Evolutionary conservation across 2,113 vertebrate genomes (phyloP), one percentile per base, ranked within the genome.

Genomic region (Malurus cyaneus): DNA sequence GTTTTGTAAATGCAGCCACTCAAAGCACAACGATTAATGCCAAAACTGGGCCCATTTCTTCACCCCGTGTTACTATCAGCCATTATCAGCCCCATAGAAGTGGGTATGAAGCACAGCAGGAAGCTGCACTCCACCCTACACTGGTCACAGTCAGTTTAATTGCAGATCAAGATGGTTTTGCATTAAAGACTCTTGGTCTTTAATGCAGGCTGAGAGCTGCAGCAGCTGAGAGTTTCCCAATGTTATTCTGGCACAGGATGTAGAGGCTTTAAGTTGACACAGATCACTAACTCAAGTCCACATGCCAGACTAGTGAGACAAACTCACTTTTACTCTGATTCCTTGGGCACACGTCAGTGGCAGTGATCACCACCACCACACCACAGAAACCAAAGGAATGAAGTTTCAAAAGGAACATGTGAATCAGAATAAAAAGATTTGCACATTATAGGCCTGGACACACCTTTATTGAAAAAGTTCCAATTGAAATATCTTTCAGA

Each of bases 271-370:
- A 39, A 59, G 28, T 11, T 44, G n/a, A 14, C 9, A 57, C 2
- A 11, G 21, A 9, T 53, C 78, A 31, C 17, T 39, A 31, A 5
- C 41, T 16, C 41, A 47, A 76, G 11, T 25, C 21, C 29, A 21
- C 2, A 5, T 67, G 28, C 8, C 6, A 1, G 12, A 21, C 10
- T 73, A 21, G 46, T 67, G 20, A 53, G 32, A 42, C 1, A 0
- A 28, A 26, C 25, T 36, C 7, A 0, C 14, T 29, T 44, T 54
- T 60, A 25, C 4, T 46, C 15, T 52, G 20, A 42, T 19, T 78
- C 20, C 20, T 32, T 52, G 14, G 21, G 21, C 9, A 4, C 36
- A 41, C 0, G 0, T 42, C 32, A 28, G 16, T 53, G 31, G 6
- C 11, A 54, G 39, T 44, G 36, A 23, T 12, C 31, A 67, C 2